Percentiles rank a stretch among this genome's conserved stretches.
Evolutionary conservation across 1,140 invertebrate genomes (phyloP).

Genomic region (Drosophila azteca): DNA sequence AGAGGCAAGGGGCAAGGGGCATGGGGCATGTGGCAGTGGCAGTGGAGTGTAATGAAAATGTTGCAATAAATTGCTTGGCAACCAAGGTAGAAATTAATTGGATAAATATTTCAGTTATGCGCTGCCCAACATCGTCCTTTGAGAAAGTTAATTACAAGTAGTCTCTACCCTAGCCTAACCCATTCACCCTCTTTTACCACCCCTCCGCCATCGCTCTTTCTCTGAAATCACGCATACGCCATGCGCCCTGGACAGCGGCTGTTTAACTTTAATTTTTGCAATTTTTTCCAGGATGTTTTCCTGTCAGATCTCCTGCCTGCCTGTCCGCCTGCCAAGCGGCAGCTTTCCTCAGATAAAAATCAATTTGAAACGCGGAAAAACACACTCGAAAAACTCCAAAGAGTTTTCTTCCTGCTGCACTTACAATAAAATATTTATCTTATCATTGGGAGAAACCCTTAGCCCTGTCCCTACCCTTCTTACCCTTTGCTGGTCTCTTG

Average conservation of each 20-base stretch:
- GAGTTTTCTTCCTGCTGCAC: background rate
- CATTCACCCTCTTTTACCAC: background rate
- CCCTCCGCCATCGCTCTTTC: no score
- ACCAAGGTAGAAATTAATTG: conserved; percentile 75
- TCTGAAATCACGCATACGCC: conserved; percentile 40
- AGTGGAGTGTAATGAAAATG: conserved; percentile 57
- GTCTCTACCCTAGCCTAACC: conserved; percentile 11
- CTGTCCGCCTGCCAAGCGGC: no score
- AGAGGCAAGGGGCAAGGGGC: no score
- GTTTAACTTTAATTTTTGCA: background rate
- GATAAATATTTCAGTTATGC: conserved; percentile 76
- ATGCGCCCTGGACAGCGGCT: conserved; percentile 7
- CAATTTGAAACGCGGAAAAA: background rate
- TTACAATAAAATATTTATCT: conserved; percentile 31
- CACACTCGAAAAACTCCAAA: background rate
- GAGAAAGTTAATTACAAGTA: conserved; percentile 63
- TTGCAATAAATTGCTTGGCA: conserved; percentile 73
- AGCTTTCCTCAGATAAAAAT: background rate
- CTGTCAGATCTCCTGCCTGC: no score
- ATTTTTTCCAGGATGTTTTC: no score
- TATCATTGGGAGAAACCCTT: conserved; percentile 8
- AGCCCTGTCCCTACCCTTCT: background rate
- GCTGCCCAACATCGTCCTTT: conserved; percentile 13
- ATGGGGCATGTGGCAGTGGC: no score
- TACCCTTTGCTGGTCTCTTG: background rate